Conservation (phyloP, 1,140 invertebrate genomes). For the Amphibalanus amphitrite region DNA sequence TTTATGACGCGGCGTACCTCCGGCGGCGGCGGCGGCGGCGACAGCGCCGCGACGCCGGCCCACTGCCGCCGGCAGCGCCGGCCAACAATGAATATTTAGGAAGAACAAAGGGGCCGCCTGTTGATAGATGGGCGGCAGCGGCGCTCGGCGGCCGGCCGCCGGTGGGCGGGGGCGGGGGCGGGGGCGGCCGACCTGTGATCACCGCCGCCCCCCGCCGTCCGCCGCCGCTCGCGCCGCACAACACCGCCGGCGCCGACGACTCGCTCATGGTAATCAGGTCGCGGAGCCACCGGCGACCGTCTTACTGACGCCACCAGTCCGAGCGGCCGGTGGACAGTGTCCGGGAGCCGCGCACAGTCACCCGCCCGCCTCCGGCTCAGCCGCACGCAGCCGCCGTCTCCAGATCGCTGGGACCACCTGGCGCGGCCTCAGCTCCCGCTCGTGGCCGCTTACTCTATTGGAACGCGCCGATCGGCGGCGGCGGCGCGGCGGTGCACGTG, state of each 20-base stretch:
- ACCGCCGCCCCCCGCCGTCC: neutral
- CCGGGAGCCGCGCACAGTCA: no score
- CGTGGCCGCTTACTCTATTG: neutral
- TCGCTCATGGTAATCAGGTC: neutral
- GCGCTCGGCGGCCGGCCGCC: no score
- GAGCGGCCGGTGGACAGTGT: no score
- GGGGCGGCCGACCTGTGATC: neutral
- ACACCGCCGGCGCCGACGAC: neutral
- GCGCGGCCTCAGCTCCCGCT: neutral
- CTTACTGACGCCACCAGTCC: no score
- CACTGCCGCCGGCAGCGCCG: neutral
- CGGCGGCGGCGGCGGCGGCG: no score
- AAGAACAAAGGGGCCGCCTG: neutral
- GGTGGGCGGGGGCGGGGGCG: no score
- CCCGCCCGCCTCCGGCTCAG: no score
- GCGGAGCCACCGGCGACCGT: no score
- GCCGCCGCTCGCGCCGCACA: neutral
- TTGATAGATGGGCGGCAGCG: neutral
- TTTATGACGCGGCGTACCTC: no score
- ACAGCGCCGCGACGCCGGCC: neutral
- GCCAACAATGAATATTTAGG: neutral
- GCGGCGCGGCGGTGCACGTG: neutral
- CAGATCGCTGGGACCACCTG: no score
- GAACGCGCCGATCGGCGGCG: neutral
- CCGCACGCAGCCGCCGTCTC: no score